Evolutionary conservation across 2,888 invertebrate genomes (phyloP), one percentile per base, ranked within the genome.

Genomic region (Drosophila pseudotalamancana): DNA sequence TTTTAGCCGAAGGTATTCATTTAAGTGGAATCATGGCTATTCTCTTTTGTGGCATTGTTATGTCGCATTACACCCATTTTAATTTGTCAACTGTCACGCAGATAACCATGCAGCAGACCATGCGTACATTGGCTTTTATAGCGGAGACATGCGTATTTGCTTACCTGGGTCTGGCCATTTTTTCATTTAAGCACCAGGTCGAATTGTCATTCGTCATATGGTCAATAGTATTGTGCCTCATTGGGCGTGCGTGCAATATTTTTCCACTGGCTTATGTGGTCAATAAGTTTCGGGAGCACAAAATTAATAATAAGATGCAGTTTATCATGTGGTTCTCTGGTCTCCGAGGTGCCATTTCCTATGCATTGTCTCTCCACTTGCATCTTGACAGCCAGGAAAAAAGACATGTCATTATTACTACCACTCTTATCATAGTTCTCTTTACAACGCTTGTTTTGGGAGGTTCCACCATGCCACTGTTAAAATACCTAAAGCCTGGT

Each of bases 311-410:
- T 90, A 98, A 98, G 92, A 99, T 98, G 97, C 98, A 98, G 95
- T 98, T 99, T 89, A 98, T 99, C 63, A 99, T 99, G 99, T 99
- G 99, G 99, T 99, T 99, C 91, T 98, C 98, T 90, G 97, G 99
- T 40, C 92, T 99, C 68, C 94, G 99, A 56, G 99, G 99, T 31
- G 99, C 99, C 6, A 98, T 99, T 90, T 99, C 99, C 0, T 99
- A 99, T 92, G 99, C 99, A 1, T 92, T 99, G 16, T 98, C 98
- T 0, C 94, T 99, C 51, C 99, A 99, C 93, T 94, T 99, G 88
- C 97, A 97, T 78, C 95, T 98, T 84, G 97, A 97, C 48, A 91
- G 89, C 48, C 96, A 97, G 89, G 98, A 99, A 92, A 98, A 97
- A 0, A 94, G 98, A 5, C 97, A 98, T 89, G 98, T 99, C 18